Evolutionary conservation across 1,140 invertebrate genomes (phyloP).

Genomic region (Eriosoma lanigerum): DNA sequence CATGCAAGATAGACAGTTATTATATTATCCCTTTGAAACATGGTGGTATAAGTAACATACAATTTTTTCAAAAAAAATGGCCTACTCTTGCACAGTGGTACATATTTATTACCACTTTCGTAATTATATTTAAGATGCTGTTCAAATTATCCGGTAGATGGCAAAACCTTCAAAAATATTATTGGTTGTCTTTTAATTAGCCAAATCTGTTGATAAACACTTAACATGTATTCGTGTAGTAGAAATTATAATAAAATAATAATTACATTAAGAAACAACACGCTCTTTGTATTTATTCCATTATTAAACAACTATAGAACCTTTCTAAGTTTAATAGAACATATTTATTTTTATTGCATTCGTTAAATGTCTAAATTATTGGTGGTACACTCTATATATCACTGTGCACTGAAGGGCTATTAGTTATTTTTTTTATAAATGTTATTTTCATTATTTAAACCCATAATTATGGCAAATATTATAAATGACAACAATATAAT

Average conservation of each 20-base stretch:
- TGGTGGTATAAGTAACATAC: conserved; percentile 13
- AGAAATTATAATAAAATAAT: neutral
- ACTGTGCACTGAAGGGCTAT: neutral
- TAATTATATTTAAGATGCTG: neutral
- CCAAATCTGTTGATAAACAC: neutral
- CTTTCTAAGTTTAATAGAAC: neutral
- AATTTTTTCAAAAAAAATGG: neutral
- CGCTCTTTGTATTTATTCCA: neutral
- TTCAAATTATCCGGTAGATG: conserved; percentile 8
- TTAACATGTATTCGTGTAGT: neutral
- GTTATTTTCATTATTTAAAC: neutral
- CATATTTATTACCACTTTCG: conserved; percentile 13
- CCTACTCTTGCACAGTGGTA: neutral
- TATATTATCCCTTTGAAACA: conserved; percentile 4
- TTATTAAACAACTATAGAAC: conserved; percentile 2
- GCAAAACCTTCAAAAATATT: neutral
- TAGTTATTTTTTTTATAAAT: neutral
- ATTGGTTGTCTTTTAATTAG: neutral
- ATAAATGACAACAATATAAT: neutral
- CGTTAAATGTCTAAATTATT: neutral
- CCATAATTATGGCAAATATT: conserved; percentile 14
- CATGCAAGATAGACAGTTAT: too few species aligned
- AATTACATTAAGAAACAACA: neutral
- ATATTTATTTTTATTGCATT: neutral
- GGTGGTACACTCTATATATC: conserved; percentile 14